These are phyloP conservation scores for Trichogramma dendrolimi DNA, from an alignment of 2,888 invertebrate species.

Conservation along the genomic window DNA sequence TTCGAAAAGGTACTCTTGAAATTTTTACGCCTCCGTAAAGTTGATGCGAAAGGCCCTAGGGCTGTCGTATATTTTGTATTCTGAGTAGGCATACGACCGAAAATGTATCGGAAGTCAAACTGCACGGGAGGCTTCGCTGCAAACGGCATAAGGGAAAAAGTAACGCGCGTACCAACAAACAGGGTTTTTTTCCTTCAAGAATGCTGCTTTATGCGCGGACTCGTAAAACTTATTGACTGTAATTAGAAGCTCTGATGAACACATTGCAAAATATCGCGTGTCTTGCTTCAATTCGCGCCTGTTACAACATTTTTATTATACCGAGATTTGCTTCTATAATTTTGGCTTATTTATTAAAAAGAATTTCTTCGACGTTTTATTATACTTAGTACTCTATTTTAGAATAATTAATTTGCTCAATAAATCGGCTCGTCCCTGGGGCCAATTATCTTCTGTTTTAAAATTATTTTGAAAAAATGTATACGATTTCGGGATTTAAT, in stretches of 20 bases:
- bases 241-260: constrained; percentile 12
- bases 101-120: constrained; percentile 16
- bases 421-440: too few relatives aligned
- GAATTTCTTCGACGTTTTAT: too few relatives aligned
- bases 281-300: not conserved
- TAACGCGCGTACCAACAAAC: not conserved
- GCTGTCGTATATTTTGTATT: too few relatives aligned
- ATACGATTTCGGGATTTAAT: too few relatives aligned
- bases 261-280: not conserved
- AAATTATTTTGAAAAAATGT: too few relatives aligned
- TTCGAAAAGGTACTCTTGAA: not conserved
- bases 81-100: not conserved
- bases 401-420: too few relatives aligned
- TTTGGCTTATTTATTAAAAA: too few relatives aligned
- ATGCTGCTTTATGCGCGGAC: not conserved
- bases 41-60: not conserved
- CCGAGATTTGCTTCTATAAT: constrained; percentile 1
- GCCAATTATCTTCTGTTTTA: too few relatives aligned
- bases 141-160: not conserved
- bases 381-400: too few relatives aligned
- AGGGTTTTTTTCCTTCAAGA: too few relatives aligned
- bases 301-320: not conserved
- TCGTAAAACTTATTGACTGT: constrained; percentile 13
- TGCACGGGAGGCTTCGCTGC: not conserved
- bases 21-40: not conserved